Conservation (phyloP, 1,140 invertebrate genomes). For the Heliconius melpomene region DNA sequence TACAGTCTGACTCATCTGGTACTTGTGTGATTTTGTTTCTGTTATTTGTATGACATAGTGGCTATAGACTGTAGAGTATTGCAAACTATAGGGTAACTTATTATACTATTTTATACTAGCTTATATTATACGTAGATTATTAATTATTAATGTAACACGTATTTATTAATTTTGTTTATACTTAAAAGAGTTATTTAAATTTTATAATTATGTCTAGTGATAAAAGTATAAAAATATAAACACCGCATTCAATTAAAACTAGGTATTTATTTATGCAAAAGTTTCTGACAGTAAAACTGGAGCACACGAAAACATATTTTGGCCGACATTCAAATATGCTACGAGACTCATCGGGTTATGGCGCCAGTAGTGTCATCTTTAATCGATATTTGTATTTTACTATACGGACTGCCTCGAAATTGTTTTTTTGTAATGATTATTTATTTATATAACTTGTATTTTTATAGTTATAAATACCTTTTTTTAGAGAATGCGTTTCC, state of each 20-base stretch:
- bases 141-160: no score
- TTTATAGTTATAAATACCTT: no score
- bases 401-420: not conserved
- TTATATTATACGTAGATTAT: no score
- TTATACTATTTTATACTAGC: not conserved
- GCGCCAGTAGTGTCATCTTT: constrained; percentile 37
- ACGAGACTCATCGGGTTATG: constrained; percentile 29
- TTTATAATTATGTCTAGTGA: not conserved
- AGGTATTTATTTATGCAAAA: constrained; percentile 9
- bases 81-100: not conserved
- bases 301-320: constrained; percentile 41
- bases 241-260: not conserved
- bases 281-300: constrained; percentile 28
- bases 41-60: not conserved
- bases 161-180: no score
- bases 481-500: no score
- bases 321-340: constrained; percentile 43
- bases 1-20: constrained; percentile 39
- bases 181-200: no score
- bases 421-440: not conserved
- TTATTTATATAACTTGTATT: not conserved
- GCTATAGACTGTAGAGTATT: no score
- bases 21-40: constrained; percentile 26
- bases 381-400: constrained; percentile 8
- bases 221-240: not conserved